Base-by-base conservation (phyloP, 2,888 invertebrate species). In the Campaea margaritaria region DNA sequence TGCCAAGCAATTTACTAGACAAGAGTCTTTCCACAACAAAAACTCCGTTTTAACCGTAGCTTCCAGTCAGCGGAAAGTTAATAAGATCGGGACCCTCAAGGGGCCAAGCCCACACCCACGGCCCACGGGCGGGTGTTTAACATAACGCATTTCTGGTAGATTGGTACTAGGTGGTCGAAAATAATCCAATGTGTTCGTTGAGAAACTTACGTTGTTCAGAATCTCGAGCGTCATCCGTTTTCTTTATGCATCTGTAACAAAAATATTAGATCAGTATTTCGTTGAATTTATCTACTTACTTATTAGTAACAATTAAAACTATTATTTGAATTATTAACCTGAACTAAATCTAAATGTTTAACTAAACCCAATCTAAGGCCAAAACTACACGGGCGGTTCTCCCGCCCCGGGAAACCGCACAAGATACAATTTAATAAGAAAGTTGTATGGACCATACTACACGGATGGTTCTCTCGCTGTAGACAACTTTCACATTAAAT, bases 161-260 rank as follows among this genome's bases (percentile, higher is more conserved):
- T 42, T 47, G 47, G 34, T 31, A 31, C 7, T 31, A 49, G n/a
- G 47, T 14, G 38, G 16, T 46, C n/a, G 44, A 21, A 51, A 57
- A 57, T 57, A 48, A 21, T 46, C 39, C 49, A 44, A 38, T 31
- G 27, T 39, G 50, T 42, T 10, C 10, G 16, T 39, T 36, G 16
- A 38, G 45, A 44, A 56, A 69, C 72, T 69, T 67, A 78, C 78
- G 31, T 65, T 69, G 62, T 59, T 72, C 73, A 73, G 58, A 48
- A 68, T 67, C 28, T 54, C 46, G 47, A 38, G 47, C 11, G 64
- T 85, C 75, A 86, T 74, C 85, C 85, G 65, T 72, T 76, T 67
- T 85, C 86, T 69, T 81, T 80, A 65, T 78, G 69, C 56, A 85
- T 75, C 88, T 88, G 87, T 47, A 87, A 86, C 73, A 80, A 83